Percentiles rank a stretch among this genome's conserved stretches.
phyloP scores from a whole-genome alignment of 1,140 invertebrate species.

The Rhagoletis zephyria region DNA sequence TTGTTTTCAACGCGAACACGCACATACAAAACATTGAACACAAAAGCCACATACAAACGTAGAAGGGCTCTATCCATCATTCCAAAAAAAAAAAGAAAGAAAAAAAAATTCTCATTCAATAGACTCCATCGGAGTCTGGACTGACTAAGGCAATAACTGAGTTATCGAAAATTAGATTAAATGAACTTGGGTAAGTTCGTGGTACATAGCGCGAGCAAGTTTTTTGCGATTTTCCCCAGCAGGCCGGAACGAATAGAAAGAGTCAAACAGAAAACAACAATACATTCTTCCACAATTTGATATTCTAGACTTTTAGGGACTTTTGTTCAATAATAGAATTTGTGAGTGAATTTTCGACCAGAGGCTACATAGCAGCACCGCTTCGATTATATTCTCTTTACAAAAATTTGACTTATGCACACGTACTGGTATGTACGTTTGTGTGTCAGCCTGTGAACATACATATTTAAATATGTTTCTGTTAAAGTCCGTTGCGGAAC shows the following conservation, averaged over 20 bases:
- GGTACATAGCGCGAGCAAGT: background rate
- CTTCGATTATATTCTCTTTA: background rate
- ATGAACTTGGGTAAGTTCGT: background rate
- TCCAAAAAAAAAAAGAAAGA: no score
- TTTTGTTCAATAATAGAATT: background rate
- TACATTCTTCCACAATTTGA: slow-evolving; percentile 17
- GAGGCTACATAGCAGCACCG: background rate
- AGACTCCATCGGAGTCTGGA: background rate
- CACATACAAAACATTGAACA: no score
- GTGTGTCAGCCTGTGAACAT: background rate
- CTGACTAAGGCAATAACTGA: slow-evolving; percentile 7
- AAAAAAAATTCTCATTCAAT: background rate
- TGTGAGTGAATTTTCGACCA: background rate
- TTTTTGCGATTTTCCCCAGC: background rate
- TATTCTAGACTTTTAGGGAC: background rate
- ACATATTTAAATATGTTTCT: background rate
- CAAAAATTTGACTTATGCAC: background rate
- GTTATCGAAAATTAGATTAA: slow-evolving; percentile 20
- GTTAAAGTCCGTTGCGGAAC: background rate
- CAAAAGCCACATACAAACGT: no score
- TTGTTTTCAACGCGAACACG: background rate
- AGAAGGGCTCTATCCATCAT: no score
- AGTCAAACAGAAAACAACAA: background rate
- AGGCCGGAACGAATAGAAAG: background rate
- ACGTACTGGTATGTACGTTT: background rate